Conservation (phyloP, 2,888 invertebrate genomes). For the Buathra laborator region DNA sequence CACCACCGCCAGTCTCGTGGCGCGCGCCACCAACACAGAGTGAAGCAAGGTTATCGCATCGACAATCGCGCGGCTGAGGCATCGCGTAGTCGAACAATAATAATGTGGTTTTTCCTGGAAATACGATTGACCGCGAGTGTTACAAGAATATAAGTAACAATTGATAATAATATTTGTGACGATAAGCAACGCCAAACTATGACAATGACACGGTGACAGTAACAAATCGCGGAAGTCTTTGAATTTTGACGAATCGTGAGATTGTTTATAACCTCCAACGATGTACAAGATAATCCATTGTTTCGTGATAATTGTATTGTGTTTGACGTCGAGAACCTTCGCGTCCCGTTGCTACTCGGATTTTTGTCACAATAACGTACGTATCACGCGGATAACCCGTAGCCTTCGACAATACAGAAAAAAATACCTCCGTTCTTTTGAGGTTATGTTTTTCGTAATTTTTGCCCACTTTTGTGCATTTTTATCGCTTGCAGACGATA, state of each 20-base stretch:
- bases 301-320: slow-evolving; percentile 68
- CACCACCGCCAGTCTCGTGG: background rate
- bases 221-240: background rate
- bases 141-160: slow-evolving; percentile 3
- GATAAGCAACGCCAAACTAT: background rate
- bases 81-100: background rate
- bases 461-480: background rate
- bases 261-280: slow-evolving; percentile 71
- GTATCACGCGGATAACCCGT: slow-evolving; percentile 26
- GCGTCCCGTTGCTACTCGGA: slow-evolving; percentile 78
- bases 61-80: background rate
- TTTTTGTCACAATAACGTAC: slow-evolving; percentile 78
- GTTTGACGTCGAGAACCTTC: slow-evolving; percentile 59
- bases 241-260: slow-evolving; percentile 28
- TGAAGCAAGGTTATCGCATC: background rate
- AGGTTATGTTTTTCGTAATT: slow-evolving; percentile 51
- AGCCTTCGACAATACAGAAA: background rate
- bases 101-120: slow-evolving; percentile 4
- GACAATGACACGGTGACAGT: slow-evolving; percentile 8
- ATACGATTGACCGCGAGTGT: slow-evolving; percentile 10
- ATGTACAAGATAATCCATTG: slow-evolving; percentile 70
- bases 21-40: background rate
- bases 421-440: background rate
- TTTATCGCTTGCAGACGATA: slow-evolving; percentile 26
- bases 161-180: background rate